A percentile compares a stretch with the other conserved stretches of the same genome.
phyloP scores from a whole-genome alignment of 92 coral and sea anemone species.

The Zoanthus sansibaricus region DNA sequence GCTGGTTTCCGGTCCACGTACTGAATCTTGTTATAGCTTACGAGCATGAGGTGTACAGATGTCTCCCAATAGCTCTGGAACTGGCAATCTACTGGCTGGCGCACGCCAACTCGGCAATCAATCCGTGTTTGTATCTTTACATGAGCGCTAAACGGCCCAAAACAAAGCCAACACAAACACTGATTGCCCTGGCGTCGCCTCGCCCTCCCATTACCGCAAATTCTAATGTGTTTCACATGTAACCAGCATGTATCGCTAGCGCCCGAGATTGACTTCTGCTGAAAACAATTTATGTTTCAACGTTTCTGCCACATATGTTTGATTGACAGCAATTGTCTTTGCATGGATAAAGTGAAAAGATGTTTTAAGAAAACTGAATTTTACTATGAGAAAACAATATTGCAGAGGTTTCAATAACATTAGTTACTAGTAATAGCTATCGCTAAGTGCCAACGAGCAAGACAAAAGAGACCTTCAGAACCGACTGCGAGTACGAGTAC shows the following conservation, averaged over 20 bases:
- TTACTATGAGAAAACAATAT: too few species aligned
- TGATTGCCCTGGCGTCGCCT: slow-evolving; percentile 17
- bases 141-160: slow-evolving; percentile 25
- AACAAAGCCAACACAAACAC: slow-evolving; percentile 16
- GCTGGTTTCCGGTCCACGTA: slow-evolving; percentile 42
- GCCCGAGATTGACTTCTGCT: too few species aligned
- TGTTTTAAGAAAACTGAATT: too few species aligned
- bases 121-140: slow-evolving; percentile 38
- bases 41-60: not conserved
- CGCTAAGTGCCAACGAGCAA: too few species aligned
- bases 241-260: not conserved
- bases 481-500: too few species aligned
- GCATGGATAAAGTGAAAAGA: too few species aligned
- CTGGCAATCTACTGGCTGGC: slow-evolving; percentile 26
- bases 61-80: slow-evolving; percentile 23
- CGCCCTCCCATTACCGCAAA: slow-evolving; percentile 30
- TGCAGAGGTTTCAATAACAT: too few species aligned
- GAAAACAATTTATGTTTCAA: too few species aligned
- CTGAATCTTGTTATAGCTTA: slow-evolving; percentile 1
- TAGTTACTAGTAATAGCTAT: too few species aligned
- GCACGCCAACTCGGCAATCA: slow-evolving; percentile 43
- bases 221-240: slow-evolving; percentile 27
- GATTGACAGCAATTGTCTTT: too few species aligned
- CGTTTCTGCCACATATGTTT: too few species aligned
- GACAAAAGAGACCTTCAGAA: too few species aligned